Conservation (phyloP, 2,113 vertebrate species). For the Oncorhynchus kisutch region DNA sequence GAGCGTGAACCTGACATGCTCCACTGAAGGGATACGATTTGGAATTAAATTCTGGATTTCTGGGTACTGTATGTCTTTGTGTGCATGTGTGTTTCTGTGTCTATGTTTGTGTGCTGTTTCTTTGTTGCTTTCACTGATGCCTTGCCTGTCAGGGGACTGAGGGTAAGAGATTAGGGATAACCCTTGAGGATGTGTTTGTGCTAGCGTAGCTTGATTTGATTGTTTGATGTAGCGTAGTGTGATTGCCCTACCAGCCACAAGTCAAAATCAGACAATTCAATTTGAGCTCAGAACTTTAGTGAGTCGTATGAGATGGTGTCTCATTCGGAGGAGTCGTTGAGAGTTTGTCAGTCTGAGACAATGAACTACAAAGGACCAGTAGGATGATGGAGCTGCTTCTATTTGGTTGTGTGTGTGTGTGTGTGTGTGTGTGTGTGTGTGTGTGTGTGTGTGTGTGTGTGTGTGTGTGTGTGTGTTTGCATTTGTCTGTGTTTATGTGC, state of each 20-base stretch:
- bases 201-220: constrained; percentile 11
- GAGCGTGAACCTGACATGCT: constrained; percentile 9
- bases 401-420: not conserved
- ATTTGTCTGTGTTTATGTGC: not conserved
- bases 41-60: constrained; percentile 6
- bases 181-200: constrained; percentile 19
- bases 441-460: no score
- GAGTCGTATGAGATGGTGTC: no score
- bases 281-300: no score
- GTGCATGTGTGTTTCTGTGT: not conserved
- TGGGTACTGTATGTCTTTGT: not conserved
- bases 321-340: no score
- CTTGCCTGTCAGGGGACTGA: constrained; percentile 4
- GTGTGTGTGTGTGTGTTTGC: not conserved
- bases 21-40: constrained; percentile 19
- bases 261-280: no score
- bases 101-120: not conserved
- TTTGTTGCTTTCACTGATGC: not conserved
- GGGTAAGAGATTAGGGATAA: constrained; percentile 20
- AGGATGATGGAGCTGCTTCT: not conserved
- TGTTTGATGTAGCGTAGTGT: no score
- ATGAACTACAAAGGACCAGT: not conserved
- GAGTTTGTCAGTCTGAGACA: not conserved
- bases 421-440: no score
- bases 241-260: no score